phyloP scores from a whole-genome alignment of 1,140 invertebrate species.

The Pachypsylla venusta region DNA sequence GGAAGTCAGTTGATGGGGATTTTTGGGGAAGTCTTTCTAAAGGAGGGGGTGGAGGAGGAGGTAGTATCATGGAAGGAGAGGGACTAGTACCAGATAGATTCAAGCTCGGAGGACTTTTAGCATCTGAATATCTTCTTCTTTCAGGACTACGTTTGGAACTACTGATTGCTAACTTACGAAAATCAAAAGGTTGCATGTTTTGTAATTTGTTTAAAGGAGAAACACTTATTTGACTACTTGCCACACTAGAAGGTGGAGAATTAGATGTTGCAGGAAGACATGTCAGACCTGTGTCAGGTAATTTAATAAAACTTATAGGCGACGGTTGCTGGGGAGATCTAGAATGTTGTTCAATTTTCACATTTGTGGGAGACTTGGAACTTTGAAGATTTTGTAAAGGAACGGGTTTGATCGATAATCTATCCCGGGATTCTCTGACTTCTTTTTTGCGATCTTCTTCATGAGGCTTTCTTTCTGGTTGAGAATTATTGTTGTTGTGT shows the following conservation, averaged over 20 bases:
- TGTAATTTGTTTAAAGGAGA: conserved; percentile 77
- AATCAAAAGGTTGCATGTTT: conserved; percentile 91
- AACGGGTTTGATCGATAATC: conserved; percentile 8
- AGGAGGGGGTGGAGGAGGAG: conserved; percentile 19
- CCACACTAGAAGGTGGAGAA: conserved; percentile 31
- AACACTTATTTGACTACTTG: conserved; percentile 37
- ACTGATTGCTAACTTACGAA: conserved; percentile 48
- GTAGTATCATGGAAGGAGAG: conserved; percentile 26
- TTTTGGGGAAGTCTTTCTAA: conserved; percentile 29
- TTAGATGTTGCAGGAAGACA: conserved; percentile 32
- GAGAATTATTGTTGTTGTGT: background rate
- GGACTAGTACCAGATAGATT: conserved; percentile 36
- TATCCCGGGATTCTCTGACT: background rate
- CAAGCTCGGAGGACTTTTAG: conserved; percentile 37
- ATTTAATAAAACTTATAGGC: conserved; percentile 21
- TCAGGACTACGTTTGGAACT: conserved; percentile 29
- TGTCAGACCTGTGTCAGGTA: conserved; percentile 23
- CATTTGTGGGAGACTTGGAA: background rate
- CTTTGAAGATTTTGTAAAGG: conserved; percentile 3
- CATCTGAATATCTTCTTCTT: conserved; percentile 33
- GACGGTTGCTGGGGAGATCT: conserved; percentile 6
- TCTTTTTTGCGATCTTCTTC: background rate
- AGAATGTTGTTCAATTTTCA: background rate
- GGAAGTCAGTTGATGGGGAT: conserved; percentile 21
- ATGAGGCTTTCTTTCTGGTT: background rate